These are phyloP conservation scores for Oreochromis spilurus DNA, from an alignment of 2,113 vertebrate genomes.

Conservation along the genomic window DNA sequence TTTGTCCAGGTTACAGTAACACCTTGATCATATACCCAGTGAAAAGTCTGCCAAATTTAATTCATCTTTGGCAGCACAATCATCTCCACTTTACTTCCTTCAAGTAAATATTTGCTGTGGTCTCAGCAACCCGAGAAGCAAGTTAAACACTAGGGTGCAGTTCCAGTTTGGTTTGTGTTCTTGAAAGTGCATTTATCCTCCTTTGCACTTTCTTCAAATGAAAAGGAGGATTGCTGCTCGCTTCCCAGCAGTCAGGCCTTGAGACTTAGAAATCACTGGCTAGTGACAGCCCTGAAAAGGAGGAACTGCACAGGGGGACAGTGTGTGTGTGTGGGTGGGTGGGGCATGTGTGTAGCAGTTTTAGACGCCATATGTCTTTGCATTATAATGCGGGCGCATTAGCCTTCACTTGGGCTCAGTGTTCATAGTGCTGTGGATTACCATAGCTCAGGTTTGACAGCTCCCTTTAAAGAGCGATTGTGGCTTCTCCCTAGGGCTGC, in stretches of 20 bases:
- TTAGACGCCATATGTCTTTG: constrained; percentile 48
- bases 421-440: constrained; percentile 30
- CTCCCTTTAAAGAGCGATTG: constrained; percentile 2
- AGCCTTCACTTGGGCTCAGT: not conserved
- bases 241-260: not conserved
- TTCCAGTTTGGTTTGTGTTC: not conserved
- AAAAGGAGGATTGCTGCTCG: not conserved
- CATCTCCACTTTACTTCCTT: not conserved
- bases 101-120: not conserved
- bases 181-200: not conserved
- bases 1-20: not conserved
- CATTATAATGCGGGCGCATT: constrained; percentile 25
- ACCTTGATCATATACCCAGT: not conserved
- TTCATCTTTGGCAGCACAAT: not conserved
- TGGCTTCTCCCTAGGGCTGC: not conserved
- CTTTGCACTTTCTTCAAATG: not conserved
- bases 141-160: not conserved
- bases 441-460: constrained; percentile 26
- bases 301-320: not conserved
- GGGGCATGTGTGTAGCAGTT: not conserved
- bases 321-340: not conserved
- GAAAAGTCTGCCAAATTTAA: not conserved
- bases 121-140: not conserved
- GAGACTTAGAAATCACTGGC: not conserved
- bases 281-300: not conserved